Base-by-base conservation (phyloP, 2,888 invertebrate genomes). In the Globia sparganii region DNA sequence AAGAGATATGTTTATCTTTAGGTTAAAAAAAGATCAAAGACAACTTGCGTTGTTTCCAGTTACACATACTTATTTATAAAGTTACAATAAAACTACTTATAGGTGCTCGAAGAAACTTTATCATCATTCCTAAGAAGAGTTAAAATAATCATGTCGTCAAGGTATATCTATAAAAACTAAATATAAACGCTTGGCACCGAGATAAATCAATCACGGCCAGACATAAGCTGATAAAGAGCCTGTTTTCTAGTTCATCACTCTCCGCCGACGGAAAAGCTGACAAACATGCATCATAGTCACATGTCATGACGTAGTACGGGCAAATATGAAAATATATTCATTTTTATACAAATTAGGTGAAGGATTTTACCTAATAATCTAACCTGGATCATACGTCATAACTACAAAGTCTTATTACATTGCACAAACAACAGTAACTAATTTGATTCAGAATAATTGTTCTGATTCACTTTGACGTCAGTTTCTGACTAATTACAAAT, bases 201-300 rank as follows among this genome's bases (percentile, higher is more conserved):
- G 94, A 95, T 95, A 95, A 94, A 96, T 96, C 95, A 95, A 96
- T 96, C 96, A 95, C 91, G 86, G 88, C 86, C 88, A 91, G 91
- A 91, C 90, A 83, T 89, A 82, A 76, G 80, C 86, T 90, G 95
- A 95, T 95, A 95, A 94, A 90, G 81, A 70, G 81, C 87, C 85
- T 91, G 89, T 90, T 91, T 90, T 92, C 88, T 88, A 87, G 92
- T 91, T 89, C 90, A 91, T 92, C 91, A 91, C 84, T 90, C 91
- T 91, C 79, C 59, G 83, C 68, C 81, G 87, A 75, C 84, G 88
- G 88, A 89, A 89, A 89, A 90, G 75, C 87, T 89, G 88, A 83
- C 87, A 87, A 89, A 89, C 89, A 90, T 84, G 89, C 82, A 80
- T 66, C 77, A 64, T 21, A 92, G 94, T 95, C 95, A 95, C 95